Evolutionary conservation across 2,113 vertebrate genomes (phyloP).

Genomic region (Willisornis vidua): DNA sequence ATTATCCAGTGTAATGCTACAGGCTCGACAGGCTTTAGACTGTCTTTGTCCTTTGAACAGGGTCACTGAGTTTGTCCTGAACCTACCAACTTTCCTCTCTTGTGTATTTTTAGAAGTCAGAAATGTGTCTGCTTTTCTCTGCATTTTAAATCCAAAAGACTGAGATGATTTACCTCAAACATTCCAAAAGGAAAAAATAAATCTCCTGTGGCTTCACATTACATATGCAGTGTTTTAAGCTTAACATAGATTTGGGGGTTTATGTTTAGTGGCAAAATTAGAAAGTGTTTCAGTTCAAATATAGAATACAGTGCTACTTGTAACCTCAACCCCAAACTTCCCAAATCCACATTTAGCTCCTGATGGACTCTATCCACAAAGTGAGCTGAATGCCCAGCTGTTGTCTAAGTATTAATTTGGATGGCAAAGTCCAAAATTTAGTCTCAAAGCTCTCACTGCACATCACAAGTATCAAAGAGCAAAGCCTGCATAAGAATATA

Average conservation of each 20-base stretch:
- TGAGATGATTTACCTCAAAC: conserved; percentile 5
- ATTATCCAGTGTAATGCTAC: background rate
- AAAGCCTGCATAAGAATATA: background rate
- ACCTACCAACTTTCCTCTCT: background rate
- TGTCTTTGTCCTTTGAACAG: background rate
- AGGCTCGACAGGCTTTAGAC: background rate
- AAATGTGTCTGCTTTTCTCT: background rate
- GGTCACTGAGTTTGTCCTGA: background rate
- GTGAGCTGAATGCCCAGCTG: background rate
- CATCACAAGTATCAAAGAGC: background rate
- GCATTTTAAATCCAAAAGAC: background rate
- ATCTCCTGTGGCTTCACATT: conserved; percentile 39
- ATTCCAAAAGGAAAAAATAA: conserved; percentile 44
- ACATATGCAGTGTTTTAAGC: conserved; percentile 11
- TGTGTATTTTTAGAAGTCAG: background rate
- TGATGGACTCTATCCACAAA: background rate
- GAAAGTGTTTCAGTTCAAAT: conserved; percentile 24
- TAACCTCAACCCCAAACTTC: background rate
- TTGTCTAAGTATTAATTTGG: background rate
- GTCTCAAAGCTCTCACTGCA: background rate
- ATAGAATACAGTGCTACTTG: background rate
- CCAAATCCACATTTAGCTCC: background rate
- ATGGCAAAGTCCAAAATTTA: background rate
- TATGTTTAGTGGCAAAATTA: conserved; percentile 24
- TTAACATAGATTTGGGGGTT: background rate